phyloP scores from a whole-genome alignment of 2,113 vertebrate species.

The Phyllostomus discolor region DNA sequence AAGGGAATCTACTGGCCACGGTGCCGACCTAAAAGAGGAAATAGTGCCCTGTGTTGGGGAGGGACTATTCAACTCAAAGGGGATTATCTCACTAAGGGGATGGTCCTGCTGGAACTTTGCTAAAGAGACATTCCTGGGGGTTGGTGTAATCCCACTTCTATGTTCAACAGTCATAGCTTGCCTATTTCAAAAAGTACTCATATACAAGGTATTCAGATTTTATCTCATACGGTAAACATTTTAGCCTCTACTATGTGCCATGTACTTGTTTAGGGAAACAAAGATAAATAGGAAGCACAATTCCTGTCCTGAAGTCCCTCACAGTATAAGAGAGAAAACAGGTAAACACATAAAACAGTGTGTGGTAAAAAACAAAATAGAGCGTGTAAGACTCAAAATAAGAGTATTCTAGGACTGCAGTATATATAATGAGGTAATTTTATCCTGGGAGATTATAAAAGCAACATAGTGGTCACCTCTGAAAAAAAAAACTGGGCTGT shows the following conservation, averaged over 20 bases:
- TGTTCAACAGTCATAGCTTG: constrained; percentile 6
- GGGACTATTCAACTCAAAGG: constrained; percentile 31
- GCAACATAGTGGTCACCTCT: not conserved
- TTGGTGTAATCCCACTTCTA: constrained; percentile 36
- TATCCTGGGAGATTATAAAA: not conserved
- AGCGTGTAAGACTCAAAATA: not conserved
- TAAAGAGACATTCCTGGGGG: constrained; percentile 8
- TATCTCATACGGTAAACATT: constrained; percentile 8
- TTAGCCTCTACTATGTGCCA: not conserved
- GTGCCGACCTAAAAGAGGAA: not conserved
- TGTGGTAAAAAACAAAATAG: not conserved
- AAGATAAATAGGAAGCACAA: not conserved
- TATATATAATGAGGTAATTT: not conserved
- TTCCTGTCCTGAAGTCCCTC: not conserved
- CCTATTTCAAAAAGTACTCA: not conserved
- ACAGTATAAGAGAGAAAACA: constrained; percentile 5
- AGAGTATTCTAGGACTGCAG: not conserved
- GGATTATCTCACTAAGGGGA: constrained; percentile 20
- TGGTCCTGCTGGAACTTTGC: constrained; percentile 14
- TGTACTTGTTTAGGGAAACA: not conserved
- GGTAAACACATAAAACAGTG: not conserved
- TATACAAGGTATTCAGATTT: not conserved
- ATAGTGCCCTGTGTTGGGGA: not conserved
- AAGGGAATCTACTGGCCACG: not conserved
- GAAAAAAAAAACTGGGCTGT: not conserved